Base-by-base conservation (phyloP, 2,888 invertebrate species). In the Drosophila nigricruria region DNA sequence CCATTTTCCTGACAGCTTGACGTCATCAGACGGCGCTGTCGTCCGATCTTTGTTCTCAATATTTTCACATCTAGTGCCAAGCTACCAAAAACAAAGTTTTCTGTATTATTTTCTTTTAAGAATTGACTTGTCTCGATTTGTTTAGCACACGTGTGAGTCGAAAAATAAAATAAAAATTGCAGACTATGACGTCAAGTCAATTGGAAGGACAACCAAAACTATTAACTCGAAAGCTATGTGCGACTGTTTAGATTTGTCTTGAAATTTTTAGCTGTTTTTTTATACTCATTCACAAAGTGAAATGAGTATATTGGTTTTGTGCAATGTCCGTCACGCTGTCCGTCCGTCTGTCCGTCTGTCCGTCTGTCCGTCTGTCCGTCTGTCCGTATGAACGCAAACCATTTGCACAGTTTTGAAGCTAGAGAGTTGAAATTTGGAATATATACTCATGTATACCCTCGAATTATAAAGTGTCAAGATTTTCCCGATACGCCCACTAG, bases 11-110 rank as follows among this genome's bases (percentile, higher is more conserved):
- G 42, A 47, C 68, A 60, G 69, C 43, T 77, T 77, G 77, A 77
- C 77, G 77, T 77, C 77, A 77, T 25, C 47, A 74, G 79, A 74
- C 79, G 38, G 10, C 50, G 25, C 64, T 60, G 73, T 66, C 60
- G 58, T 50, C 57, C 43, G 43, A 68, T 59, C 64, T 65, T 61
- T 70, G 65, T 65, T n/a, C 65, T 27, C 30, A 47, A 53, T 34
- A 62, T 59, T 61, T 52, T 59, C 30, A 25, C 16, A 23, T 47
- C 34, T 30, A 64, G 34, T 20, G 30, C 52, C 30, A 6, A 52
- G 25, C 16, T 6, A 49, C 14, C 18, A n/a, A 49, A 40, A 61
- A 59, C 18, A 16, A 30, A 47, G 47, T 47, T 27, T 64, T 47
- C 16, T 47, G n/a, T 58, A 43, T 52, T 18, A 5, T 54, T 42